Evolutionary conservation across 2,888 invertebrate species (phyloP).

Genomic region (Lottia gigantea): DNA sequence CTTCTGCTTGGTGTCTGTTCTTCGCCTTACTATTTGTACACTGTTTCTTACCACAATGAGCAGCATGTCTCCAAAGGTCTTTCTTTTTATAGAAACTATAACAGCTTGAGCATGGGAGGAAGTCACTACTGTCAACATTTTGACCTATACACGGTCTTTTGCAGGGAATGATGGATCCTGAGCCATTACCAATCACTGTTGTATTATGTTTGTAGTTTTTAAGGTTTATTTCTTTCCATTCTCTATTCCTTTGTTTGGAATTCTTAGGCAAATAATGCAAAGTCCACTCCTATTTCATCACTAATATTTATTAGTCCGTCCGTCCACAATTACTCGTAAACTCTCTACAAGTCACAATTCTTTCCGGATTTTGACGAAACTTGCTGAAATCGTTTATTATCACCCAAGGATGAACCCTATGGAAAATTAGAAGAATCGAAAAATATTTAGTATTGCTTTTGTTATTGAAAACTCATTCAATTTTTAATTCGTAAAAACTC

Average conservation of each 20-base stretch:
- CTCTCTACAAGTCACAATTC: too few species aligned
- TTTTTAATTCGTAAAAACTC: too few species aligned
- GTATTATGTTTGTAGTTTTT: conserved; percentile 8
- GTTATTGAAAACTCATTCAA: too few species aligned
- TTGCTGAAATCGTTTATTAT: too few species aligned
- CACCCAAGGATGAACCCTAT: too few species aligned
- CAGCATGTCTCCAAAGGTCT: conserved; percentile 2
- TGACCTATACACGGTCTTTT: conserved; percentile 1
- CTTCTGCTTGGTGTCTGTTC: conserved; percentile 7
- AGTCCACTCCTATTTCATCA: too few species aligned
- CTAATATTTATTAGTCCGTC: too few species aligned
- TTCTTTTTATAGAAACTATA: neutral
- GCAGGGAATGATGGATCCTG: neutral
- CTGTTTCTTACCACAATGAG: conserved; percentile 1
- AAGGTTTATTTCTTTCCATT: conserved; percentile 8
- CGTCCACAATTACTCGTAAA: too few species aligned
- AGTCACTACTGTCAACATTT: neutral
- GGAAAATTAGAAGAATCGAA: too few species aligned
- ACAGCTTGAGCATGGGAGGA: neutral
- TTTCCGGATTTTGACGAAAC: too few species aligned
- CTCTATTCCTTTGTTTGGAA: conserved; percentile 1
- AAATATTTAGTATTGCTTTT: too few species aligned
- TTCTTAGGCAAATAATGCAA: too few species aligned
- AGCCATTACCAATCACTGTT: conserved; percentile 1
- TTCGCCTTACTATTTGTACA: neutral